A percentile compares a stretch with the other conserved stretches of the same genome.
Evolutionary conservation across 2,113 vertebrate genomes (phyloP).

Genomic region (Calidris pygmaea): DNA sequence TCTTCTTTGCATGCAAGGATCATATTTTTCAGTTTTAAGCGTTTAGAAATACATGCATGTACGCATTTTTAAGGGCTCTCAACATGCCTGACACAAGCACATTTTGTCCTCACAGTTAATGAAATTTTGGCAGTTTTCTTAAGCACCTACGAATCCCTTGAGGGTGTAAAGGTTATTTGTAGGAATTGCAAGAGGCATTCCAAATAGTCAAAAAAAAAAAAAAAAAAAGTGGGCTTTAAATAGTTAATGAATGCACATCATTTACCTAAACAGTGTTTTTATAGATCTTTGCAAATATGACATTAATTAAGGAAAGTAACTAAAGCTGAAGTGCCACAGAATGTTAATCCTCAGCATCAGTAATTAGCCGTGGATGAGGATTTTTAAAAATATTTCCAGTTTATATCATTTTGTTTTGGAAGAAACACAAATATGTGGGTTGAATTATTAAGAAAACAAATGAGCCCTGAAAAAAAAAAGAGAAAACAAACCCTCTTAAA

Average conservation of each 20-base stretch:
- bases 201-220: background rate
- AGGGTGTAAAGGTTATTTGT: background rate
- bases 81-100: background rate
- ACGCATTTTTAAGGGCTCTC: background rate
- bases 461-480: background rate
- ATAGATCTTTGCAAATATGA: slow-evolving; percentile 65
- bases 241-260: slow-evolving; percentile 51
- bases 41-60: background rate
- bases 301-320: slow-evolving; percentile 68
- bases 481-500: background rate
- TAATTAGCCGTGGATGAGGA: slow-evolving; percentile 55
- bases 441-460: slow-evolving; percentile 50
- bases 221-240: background rate
- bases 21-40: background rate
- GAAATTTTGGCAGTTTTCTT: background rate
- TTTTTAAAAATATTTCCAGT: slow-evolving; percentile 53
- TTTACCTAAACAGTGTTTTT: slow-evolving; percentile 68
- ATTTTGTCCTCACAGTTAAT: background rate
- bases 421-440: slow-evolving; percentile 35
- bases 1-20: background rate
- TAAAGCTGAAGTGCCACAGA: slow-evolving; percentile 62
- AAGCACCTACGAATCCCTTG: background rate
- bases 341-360: slow-evolving; percentile 62
- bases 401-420: slow-evolving; percentile 48
- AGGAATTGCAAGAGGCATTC: background rate